These are phyloP conservation scores for Oligia latruncula DNA, from an alignment of 2,888 invertebrate species.

Conservation along the genomic window DNA sequence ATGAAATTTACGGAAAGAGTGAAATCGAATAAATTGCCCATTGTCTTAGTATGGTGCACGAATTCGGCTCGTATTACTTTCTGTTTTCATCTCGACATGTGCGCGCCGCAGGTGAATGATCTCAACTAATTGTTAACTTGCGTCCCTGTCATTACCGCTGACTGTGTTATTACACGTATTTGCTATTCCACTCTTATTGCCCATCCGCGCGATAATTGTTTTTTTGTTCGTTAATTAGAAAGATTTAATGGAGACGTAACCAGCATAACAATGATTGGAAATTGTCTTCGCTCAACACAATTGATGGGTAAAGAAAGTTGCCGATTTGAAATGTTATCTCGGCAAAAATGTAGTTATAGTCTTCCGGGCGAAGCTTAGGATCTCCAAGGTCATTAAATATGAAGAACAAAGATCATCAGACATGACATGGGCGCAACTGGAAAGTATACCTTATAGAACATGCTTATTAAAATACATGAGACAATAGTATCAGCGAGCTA, in stretches of 20 bases:
- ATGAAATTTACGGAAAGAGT: constrained; percentile 88
- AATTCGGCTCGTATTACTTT: constrained; percentile 87
- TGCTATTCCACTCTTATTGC: constrained; percentile 55
- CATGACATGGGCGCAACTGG: neutral
- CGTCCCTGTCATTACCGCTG: constrained; percentile 66
- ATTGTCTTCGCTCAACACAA: constrained; percentile 53
- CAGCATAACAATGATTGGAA: constrained; percentile 60
- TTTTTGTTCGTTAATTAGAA: constrained; percentile 58
- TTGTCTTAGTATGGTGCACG: constrained; percentile 86
- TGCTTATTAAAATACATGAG: constrained; percentile 27
- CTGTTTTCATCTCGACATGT: constrained; percentile 84
- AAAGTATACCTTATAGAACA: neutral
- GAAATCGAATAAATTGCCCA: constrained; percentile 89
- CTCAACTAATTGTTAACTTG: constrained; percentile 68
- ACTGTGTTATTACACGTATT: constrained; percentile 62
- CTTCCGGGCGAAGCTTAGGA: constrained; percentile 3
- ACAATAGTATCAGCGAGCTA: constrained; percentile 19
- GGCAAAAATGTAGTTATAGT: constrained; percentile 19
- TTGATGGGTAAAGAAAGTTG: constrained; percentile 57
- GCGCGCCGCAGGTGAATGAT: constrained; percentile 76
- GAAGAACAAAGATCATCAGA: neutral
- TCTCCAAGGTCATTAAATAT: neutral
- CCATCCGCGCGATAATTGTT: constrained; percentile 49
- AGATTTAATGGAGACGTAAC: constrained; percentile 61
- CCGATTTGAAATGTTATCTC: constrained; percentile 34